phyloP scores from a whole-genome alignment of 2,888 invertebrate genomes.

The Ophion ventricosus region DNA sequence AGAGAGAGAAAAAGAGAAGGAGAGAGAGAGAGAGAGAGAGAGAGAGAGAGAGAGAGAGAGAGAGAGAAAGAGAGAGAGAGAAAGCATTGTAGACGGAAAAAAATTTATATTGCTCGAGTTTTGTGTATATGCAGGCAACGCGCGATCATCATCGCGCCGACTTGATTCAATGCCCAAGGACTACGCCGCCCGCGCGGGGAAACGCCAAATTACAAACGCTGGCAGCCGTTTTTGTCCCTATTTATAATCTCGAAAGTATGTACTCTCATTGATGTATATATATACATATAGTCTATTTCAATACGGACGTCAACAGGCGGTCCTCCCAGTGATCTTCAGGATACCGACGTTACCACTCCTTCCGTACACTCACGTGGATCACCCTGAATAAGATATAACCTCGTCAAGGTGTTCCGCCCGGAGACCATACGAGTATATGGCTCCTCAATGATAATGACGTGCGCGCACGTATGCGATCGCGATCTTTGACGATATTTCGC shows the following conservation, averaged over 20 bases:
- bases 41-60: too few relatives aligned
- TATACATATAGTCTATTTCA: neutral
- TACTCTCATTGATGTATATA: too few relatives aligned
- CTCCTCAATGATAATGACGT: neutral
- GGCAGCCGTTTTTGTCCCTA: too few relatives aligned
- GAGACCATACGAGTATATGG: neutral
- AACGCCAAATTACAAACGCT: neutral
- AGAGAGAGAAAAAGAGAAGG: too few relatives aligned
- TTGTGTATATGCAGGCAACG: too few relatives aligned
- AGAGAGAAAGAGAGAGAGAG: neutral
- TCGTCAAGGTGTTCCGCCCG: constrained; percentile 27
- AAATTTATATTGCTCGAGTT: too few relatives aligned
- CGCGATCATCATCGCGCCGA: too few relatives aligned
- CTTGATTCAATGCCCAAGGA: too few relatives aligned
- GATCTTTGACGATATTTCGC: neutral
- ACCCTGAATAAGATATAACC: constrained; percentile 54
- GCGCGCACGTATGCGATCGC: neutral
- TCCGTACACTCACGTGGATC: constrained; percentile 28
- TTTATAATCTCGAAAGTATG: neutral
- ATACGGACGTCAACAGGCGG: constrained; percentile 54
- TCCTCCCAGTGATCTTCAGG: constrained; percentile 53
- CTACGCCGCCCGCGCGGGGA: neutral
- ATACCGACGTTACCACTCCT: constrained; percentile 1
- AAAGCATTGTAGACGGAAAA: neutral
- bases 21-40: too few relatives aligned